Evolutionary conservation across 2,797 vertebrate species (phyloP).

Genomic region (Myotis daubentonii): DNA sequence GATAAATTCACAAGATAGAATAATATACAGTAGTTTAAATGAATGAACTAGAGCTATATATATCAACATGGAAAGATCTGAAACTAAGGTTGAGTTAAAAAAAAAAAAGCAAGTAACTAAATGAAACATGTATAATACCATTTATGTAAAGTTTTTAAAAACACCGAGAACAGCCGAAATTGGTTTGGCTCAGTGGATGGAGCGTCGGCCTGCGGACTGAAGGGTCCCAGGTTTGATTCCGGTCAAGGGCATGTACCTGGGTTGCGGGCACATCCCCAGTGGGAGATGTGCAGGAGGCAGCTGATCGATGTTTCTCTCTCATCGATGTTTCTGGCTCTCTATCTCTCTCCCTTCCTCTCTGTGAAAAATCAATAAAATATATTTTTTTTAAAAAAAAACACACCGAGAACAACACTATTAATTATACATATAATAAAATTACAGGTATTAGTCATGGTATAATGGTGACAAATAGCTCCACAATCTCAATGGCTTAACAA

Average conservation of each 20-base stretch:
- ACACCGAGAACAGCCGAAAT: background rate
- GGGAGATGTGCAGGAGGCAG: too few species aligned
- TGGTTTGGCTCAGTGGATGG: too few species aligned
- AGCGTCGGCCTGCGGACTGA: too few species aligned
- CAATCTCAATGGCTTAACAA: background rate
- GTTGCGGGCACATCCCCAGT: too few species aligned
- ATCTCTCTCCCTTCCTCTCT: too few species aligned
- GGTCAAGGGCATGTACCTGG: too few species aligned
- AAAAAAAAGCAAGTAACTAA: background rate
- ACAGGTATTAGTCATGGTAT: background rate
- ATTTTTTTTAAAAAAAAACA: too few species aligned
- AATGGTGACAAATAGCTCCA: background rate
- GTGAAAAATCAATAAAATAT: too few species aligned
- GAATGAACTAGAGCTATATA: background rate
- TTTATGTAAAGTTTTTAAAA: background rate
- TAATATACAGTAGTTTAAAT: background rate
- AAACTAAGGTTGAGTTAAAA: background rate
- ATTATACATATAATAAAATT: background rate
- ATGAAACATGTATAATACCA: background rate
- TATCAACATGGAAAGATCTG: background rate
- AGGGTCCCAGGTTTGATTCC: too few species aligned
- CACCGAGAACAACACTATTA: background rate
- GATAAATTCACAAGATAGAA: background rate
- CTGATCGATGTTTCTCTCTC: too few species aligned
- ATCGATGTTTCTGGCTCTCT: too few species aligned